Evolutionary conservation across 2,888 invertebrate genomes (phyloP).

Genomic region (Celastrina argiolus): DNA sequence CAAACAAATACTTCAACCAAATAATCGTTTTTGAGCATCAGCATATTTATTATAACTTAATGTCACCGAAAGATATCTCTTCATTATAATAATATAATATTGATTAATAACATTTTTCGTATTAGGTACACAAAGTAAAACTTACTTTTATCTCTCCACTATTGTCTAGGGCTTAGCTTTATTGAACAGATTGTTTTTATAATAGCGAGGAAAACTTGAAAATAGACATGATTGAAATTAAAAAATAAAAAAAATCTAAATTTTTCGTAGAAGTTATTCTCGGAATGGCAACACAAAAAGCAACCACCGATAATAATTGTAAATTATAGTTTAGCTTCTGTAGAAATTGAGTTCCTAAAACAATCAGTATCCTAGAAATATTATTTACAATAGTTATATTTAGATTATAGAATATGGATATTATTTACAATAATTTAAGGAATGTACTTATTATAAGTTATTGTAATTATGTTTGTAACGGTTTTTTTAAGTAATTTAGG

Average conservation of each 20-base stretch:
- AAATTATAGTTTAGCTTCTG: background rate
- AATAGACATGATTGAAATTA: no score
- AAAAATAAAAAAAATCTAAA: no score
- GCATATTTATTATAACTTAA: background rate
- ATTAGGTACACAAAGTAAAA: no score
- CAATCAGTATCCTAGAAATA: background rate
- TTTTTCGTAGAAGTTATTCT: no score
- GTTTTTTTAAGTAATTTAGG: background rate
- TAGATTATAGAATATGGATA: background rate
- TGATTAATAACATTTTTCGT: background rate
- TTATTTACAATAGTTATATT: background rate
- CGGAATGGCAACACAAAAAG: no score
- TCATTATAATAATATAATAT: background rate
- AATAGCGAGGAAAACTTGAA: no score
- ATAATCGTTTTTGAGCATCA: background rate
- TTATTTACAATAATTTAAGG: background rate
- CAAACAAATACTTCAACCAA: background rate
- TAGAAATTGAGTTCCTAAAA: background rate
- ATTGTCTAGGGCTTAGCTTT: no score
- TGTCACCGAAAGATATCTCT: background rate
- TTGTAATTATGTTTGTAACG: constrained; percentile 18
- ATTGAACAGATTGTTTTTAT: no score
- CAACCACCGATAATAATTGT: no score
- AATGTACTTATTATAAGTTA: background rate
- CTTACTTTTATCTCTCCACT: no score